Conservation (phyloP, 2,113 vertebrate species). For the Spilogale gracilis region DNA sequence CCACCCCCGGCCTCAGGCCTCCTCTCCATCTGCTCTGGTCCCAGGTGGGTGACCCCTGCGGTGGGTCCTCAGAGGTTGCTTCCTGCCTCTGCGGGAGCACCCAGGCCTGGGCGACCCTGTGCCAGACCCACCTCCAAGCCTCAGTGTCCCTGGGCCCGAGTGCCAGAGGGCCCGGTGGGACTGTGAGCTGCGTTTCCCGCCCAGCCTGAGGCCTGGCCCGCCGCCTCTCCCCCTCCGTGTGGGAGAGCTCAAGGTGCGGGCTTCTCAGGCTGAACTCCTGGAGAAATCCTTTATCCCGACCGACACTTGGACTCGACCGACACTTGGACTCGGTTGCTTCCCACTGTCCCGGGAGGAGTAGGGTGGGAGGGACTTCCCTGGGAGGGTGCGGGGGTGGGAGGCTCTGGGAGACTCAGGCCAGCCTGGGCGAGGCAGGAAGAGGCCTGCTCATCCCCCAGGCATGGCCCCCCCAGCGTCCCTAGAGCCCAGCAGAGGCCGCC, state of each 20-base stretch:
- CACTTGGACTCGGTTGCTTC: constrained; percentile 32
- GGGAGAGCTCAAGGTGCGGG: constrained; percentile 21
- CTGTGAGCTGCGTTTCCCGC: neutral
- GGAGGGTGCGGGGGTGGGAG: constrained; percentile 43
- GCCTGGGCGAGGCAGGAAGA: constrained; percentile 66
- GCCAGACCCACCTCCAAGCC: neutral
- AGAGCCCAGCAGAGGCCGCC: constrained; percentile 78
- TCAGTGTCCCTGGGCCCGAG: neutral
- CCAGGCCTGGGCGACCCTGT: fast-evolving
- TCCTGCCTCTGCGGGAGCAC: neutral
- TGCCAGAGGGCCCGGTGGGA: neutral
- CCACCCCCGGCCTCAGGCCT: neutral
- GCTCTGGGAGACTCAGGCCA: constrained; percentile 51
- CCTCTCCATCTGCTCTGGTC: neutral
- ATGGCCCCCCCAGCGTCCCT: constrained; percentile 81
- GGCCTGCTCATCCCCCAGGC: constrained; percentile 87
- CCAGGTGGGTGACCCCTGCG: neutral
- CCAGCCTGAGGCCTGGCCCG: neutral
- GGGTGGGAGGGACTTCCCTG: constrained; percentile 60
- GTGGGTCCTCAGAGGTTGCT: too few species aligned
- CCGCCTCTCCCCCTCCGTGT: neutral
- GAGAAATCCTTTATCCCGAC: constrained; percentile 59
- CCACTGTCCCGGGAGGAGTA: constrained; percentile 55
- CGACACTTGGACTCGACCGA: neutral
- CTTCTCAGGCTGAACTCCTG: constrained; percentile 63